Evolutionary conservation across 2,888 invertebrate species (phyloP), one percentile per base, ranked within the genome.

Genomic region (Plebejus melissa): DNA sequence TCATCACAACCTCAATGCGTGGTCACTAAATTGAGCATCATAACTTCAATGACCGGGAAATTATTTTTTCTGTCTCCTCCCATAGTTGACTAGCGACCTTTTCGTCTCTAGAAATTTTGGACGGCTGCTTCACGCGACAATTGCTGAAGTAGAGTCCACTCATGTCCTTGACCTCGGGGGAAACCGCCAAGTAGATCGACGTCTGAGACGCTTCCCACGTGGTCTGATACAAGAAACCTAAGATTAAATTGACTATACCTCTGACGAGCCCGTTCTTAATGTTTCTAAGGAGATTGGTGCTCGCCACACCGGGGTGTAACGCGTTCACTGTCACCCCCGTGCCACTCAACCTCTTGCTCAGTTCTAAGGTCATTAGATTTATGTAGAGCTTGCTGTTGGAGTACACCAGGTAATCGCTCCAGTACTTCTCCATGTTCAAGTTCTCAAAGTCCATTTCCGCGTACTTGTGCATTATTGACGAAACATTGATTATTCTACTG

Each of bases 271-370:
- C 79, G 80, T 79, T 87, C 13, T 94, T 91, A 89, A 96, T 94
- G 82, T 96, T 94, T 76, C 96, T 94, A 77, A 94, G 94, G 76
- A 96, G 86, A 77, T 95, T 95, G 3, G 96, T 96, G 71, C 94
- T 93, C 4, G 95, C 95, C 60, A 96, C 87, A 28, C 97, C 97
- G 16, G 97, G 97, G 86, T 97, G 96, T 54, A 96, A 89, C 50
- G 95, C 94, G 83, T 96, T 96, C 2, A 95, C 95, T 0, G 96
- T 96, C 0, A 97, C 96, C 60, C 94, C 94, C 0, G 87, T 87
- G 86, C 95, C 95, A 87, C 94, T 83, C 76, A 96, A 84, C 85
- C 89, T 91, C 75, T 89, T 88, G 69, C 95, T 94, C 69, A 96
- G 85, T 85, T 96, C 95, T 79, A 89, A 87, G 0, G 95, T 95